These are phyloP conservation scores for Acronicta aceris DNA, from an alignment of 2,888 invertebrate genomes.

Conservation along the genomic window DNA sequence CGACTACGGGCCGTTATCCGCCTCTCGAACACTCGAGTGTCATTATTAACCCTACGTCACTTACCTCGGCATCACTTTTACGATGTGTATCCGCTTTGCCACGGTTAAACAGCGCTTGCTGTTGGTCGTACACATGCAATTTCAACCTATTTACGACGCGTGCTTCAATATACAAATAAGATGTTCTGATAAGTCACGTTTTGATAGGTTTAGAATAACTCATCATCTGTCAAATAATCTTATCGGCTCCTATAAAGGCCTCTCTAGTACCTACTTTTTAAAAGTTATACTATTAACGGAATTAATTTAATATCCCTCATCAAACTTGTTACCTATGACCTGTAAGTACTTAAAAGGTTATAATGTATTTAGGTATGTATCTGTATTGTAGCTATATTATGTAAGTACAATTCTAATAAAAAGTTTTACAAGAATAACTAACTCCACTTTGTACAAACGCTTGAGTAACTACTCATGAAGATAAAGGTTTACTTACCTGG, in stretches of 20 bases:
- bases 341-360: no score
- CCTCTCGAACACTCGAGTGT: constrained; percentile 57
- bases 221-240: constrained; percentile 35
- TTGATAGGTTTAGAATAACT: constrained; percentile 19
- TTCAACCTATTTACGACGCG: constrained; percentile 58
- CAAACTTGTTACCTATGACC: no score
- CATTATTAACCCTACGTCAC: constrained; percentile 61
- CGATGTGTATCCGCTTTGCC: constrained; percentile 71
- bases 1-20: constrained; percentile 47
- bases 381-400: neutral
- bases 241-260: constrained; percentile 29
- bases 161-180: constrained; percentile 27
- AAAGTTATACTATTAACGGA: constrained; percentile 6
- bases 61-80: constrained; percentile 72
- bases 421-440: constrained; percentile 20
- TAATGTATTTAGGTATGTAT: no score
- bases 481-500: constrained; percentile 26
- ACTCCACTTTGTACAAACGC: constrained; percentile 12
- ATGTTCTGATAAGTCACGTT: constrained; percentile 49
- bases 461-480: constrained; percentile 20
- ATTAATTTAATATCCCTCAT: no score
- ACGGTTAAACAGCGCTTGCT: constrained; percentile 62
- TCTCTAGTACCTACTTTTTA: constrained; percentile 11
- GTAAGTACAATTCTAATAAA: constrained; percentile 17
- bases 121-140: constrained; percentile 58